A percentile compares a stretch with the other conserved stretches of the same genome.
Conservation (phyloP, 1,140 invertebrate species). For the Cydia strobilella region DNA sequence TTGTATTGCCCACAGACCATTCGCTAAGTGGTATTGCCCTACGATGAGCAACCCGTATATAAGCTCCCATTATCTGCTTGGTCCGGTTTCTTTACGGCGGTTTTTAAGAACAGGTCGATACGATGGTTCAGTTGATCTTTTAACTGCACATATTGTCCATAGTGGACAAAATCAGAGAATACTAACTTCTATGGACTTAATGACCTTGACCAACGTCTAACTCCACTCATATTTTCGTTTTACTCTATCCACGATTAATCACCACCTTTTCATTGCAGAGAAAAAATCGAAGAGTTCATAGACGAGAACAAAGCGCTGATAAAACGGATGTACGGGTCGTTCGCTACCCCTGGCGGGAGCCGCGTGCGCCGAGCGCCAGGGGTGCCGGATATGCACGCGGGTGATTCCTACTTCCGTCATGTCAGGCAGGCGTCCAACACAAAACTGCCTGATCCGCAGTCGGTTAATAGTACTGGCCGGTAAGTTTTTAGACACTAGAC, state of each 20-base stretch:
- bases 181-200: too few species aligned
- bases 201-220: too few species aligned
- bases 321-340: conserved; percentile 95
- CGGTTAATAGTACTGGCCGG: conserved; percentile 61
- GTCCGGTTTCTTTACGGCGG: too few species aligned
- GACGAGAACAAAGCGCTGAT: conserved; percentile 96
- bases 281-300: conserved; percentile 93
- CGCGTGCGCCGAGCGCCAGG: conserved; percentile 78
- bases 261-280: conserved; percentile 82
- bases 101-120: too few species aligned
- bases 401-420: conserved; percentile 70
- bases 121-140: too few species aligned
- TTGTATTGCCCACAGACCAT: conserved; percentile 53
- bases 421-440: conserved; percentile 59
- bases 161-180: too few species aligned
- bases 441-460: conserved; percentile 51
- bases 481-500: conserved; percentile 33
- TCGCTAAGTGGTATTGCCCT: conserved; percentile 84
- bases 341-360: conserved; percentile 81
- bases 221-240: conserved; percentile 9
- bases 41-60: conserved; percentile 62
- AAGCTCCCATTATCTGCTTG: too few species aligned
- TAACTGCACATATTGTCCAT: too few species aligned
- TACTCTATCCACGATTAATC: background rate
- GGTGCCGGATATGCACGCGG: conserved; percentile 77